Evolutionary conservation across 2,888 invertebrate species (phyloP).

Genomic region (Polylopha cassiicola): DNA sequence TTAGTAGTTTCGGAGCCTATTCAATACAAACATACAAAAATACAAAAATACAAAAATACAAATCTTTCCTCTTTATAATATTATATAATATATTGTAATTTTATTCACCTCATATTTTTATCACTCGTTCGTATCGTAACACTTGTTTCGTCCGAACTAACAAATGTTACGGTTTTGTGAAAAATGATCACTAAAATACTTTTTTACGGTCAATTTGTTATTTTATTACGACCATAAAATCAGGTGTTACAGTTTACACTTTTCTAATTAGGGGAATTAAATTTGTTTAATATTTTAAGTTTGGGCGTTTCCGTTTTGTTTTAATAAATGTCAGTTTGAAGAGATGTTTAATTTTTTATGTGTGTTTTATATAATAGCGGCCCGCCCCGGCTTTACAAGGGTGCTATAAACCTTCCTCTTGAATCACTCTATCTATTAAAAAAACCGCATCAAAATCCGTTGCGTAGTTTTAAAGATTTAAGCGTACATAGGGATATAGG

Average conservation of each 20-base stretch:
- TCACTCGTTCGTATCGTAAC: slow-evolving; percentile 34
- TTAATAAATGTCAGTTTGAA: slow-evolving; percentile 4
- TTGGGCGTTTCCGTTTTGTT: slow-evolving; percentile 13
- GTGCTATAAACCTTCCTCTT: too few relatives aligned
- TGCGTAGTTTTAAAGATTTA: too few relatives aligned
- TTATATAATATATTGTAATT: slow-evolving; percentile 38
- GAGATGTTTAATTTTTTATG: too few relatives aligned
- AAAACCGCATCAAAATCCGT: too few relatives aligned
- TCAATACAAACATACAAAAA: too few relatives aligned
- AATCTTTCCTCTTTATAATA: slow-evolving; percentile 13
- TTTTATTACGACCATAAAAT: slow-evolving; percentile 49
- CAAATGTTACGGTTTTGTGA: slow-evolving; percentile 43
- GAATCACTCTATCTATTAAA: too few relatives aligned
- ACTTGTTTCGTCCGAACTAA: slow-evolving; percentile 32
- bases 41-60: too few relatives aligned
- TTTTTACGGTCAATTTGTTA: slow-evolving; percentile 49
- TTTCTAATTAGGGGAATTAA: slow-evolving; percentile 24
- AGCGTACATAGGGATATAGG: too few relatives aligned
- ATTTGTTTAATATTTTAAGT: slow-evolving; percentile 13
- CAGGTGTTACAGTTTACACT: slow-evolving; percentile 50
- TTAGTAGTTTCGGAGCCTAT: too few relatives aligned
- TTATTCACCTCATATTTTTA: slow-evolving; percentile 47
- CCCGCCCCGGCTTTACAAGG: too few relatives aligned
- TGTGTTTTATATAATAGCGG: too few relatives aligned
- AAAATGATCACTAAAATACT: slow-evolving; percentile 31